phyloP scores from a whole-genome alignment of 2,113 vertebrate species.

The Brachyhypopomus occidentalis region DNA sequence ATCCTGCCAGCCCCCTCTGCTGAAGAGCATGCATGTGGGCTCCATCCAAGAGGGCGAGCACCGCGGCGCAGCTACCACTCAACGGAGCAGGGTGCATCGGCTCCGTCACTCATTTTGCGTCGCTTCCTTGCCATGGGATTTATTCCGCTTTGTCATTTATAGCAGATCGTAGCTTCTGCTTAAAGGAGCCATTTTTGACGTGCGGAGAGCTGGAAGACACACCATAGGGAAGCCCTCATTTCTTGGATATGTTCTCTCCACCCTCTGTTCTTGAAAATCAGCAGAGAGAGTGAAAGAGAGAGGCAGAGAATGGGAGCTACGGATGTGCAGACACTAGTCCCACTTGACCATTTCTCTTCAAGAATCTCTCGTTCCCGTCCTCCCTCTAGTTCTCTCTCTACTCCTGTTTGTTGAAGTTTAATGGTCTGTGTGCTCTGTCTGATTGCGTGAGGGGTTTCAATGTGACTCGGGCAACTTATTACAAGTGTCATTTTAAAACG shows the following conservation, averaged over 20 bases:
- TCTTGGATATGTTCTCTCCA: not conserved
- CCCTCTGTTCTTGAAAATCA: not conserved
- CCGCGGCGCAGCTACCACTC: not conserved
- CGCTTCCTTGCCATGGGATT: not conserved
- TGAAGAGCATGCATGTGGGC: no score
- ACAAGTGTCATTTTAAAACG: conserved; percentile 42
- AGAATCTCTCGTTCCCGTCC: conserved; percentile 6
- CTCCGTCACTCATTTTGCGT: not conserved
- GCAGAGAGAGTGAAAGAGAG: conserved; percentile 36
- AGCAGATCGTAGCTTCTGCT: conserved; percentile 8
- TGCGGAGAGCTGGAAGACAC: conserved; percentile 24
- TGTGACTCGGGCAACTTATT: conserved; percentile 21
- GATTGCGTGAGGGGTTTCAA: conserved; percentile 20
- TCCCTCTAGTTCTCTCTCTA: conserved; percentile 11
- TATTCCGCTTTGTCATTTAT: not conserved
- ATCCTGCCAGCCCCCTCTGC: not conserved
- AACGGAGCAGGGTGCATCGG: not conserved
- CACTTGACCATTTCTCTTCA: conserved; percentile 45
- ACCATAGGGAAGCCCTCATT: conserved; percentile 20
- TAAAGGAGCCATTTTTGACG: conserved; percentile 30
- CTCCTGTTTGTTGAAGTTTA: not conserved
- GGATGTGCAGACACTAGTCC: not conserved
- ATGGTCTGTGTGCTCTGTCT: conserved; percentile 22
- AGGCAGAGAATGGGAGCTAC: not conserved
- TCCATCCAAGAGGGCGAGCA: no score